phyloP scores from a whole-genome alignment of 2,888 invertebrate genomes.

The Drosophila stalkeri region DNA sequence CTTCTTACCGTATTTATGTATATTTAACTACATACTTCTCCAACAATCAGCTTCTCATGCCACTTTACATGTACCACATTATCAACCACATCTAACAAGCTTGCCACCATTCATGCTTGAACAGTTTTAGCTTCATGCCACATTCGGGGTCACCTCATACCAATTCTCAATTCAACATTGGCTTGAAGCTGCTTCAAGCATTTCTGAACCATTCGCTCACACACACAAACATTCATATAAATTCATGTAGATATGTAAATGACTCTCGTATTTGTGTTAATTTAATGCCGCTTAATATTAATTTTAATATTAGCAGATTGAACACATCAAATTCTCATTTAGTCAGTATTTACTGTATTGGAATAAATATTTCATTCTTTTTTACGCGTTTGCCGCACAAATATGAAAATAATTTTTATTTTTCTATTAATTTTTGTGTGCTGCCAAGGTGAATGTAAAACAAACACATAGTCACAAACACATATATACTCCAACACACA shows the following conservation, averaged over 20 bases:
- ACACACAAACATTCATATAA: not conserved
- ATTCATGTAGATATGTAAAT: not conserved
- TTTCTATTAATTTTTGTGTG: slow-evolving; percentile 67
- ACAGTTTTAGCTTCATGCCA: not conserved
- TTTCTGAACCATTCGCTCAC: no score
- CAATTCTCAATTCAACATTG: not conserved
- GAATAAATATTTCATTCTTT: slow-evolving; percentile 51
- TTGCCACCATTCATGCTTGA: not conserved
- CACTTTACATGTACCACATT: not conserved
- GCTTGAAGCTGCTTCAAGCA: not conserved
- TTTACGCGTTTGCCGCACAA: slow-evolving; percentile 52
- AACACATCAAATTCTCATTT: not conserved
- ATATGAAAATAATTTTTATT: slow-evolving; percentile 64
- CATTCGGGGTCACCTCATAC: not conserved
- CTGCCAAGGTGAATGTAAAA: slow-evolving; percentile 78
- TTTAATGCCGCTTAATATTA: not conserved
- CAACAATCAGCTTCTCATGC: no score
- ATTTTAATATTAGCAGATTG: not conserved
- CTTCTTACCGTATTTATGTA: not conserved
- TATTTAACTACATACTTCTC: not conserved
- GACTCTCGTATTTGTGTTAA: not conserved
- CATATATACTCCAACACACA: slow-evolving; percentile 35
- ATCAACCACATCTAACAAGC: not conserved
- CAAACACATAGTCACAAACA: slow-evolving; percentile 38
- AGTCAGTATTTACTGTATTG: slow-evolving; percentile 36